Base-by-base conservation (phyloP, 2,113 vertebrate species). In the Amblyornis subalaris region DNA sequence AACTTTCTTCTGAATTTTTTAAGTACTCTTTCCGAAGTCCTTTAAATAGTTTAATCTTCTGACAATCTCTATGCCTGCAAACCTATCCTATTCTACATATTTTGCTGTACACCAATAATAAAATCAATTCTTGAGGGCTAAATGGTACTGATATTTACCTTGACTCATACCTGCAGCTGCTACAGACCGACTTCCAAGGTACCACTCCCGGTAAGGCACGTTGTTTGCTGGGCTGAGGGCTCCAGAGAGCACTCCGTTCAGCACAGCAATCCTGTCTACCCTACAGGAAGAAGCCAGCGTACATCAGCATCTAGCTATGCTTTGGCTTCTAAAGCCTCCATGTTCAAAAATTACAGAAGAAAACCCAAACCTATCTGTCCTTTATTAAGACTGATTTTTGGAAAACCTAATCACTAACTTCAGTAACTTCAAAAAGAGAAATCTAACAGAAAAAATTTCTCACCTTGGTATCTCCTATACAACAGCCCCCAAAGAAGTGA, bases 261-360 rank as follows among this genome's bases (percentile, higher is more conserved):
- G 10, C 36, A 33, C 1, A 7, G 85, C 74, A 50, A 8, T 31
- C 72, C 36, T 58, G 31, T 61, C 50, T n/a, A 10, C 12, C 17
- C 60, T 35, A 21, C 14, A 9, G 1, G 6, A 57, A 77, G 35
- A 50, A 82, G 16, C 47, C 1, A 3, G 2, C 0, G 2, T 25
- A 54, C 47, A 69, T 66, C 17, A 25, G 24, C 16, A 23, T 74
- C 60, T 64, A 73, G 47, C 50, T 74, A n/a, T 18, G 36, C 40
- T 20, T 26, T 70, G 60, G 67, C 44, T 90, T 83, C 44, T 26
- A 67, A 7, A 94, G 61, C 47, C 21, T 51, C 62, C 20, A 6
- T 31, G 7, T 38, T 89, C 28, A 81, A 87, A 86, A 84, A 29
- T 21, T 26, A 62, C 31, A 77, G 24, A 47, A 35, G 29, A 69